phyloP scores from a whole-genome alignment of 2,797 vertebrate genomes.

The Muscicapa striata region DNA sequence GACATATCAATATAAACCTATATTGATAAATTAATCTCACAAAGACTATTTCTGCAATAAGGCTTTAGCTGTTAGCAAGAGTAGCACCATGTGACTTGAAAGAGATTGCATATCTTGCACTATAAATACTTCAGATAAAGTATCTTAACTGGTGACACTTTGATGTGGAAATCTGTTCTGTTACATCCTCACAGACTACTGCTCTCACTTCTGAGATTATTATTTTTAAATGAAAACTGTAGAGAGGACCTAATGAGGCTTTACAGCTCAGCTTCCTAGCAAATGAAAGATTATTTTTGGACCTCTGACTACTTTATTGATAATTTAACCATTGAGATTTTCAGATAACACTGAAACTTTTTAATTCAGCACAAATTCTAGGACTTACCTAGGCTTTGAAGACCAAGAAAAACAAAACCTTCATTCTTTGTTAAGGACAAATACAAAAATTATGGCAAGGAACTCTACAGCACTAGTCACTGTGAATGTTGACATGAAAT shows the following conservation, averaged over 20 bases:
- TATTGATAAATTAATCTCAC: not conserved
- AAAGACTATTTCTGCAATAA: not conserved
- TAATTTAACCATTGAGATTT: not conserved
- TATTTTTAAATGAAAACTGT: not conserved
- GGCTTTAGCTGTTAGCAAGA: not conserved
- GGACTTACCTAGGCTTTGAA: not conserved
- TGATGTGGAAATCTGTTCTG: slow-evolving; percentile 34
- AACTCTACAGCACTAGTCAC: not conserved
- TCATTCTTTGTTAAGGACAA: not conserved
- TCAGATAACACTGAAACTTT: not conserved
- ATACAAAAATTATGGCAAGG: not conserved
- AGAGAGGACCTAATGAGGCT: not conserved
- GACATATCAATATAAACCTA: not conserved
- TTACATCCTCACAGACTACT: not conserved
- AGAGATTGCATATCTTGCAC: not conserved
- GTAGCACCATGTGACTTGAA: not conserved
- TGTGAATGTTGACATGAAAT: not conserved
- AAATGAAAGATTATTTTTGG: not conserved
- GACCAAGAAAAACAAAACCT: not conserved
- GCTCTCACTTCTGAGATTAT: not conserved
- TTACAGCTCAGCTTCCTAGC: not conserved
- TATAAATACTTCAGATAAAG: slow-evolving; percentile 18
- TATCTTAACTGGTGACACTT: slow-evolving; percentile 9
- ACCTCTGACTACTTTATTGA: not conserved
- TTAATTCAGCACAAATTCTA: not conserved